Conservation (phyloP, 2,888 invertebrate genomes). For the Rhorus exstirpatorius region DNA sequence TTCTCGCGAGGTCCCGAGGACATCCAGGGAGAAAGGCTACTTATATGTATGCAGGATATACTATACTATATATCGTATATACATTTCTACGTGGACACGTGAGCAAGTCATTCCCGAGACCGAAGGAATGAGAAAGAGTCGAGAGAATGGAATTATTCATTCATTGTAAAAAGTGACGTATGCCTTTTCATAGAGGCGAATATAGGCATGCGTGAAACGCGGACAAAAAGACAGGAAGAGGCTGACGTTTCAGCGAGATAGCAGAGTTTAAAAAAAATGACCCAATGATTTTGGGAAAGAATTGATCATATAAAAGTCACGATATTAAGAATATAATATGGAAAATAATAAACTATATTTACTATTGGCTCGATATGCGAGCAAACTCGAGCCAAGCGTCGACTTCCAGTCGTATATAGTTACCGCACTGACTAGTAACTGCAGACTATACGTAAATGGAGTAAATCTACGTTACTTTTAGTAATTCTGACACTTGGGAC, state of each 20-base stretch:
- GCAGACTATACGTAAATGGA: no score
- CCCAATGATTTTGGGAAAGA: not conserved
- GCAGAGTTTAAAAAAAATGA: not conserved
- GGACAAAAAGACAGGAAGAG: constrained; percentile 50
- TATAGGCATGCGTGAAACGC: constrained; percentile 46
- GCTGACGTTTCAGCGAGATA: constrained; percentile 8
- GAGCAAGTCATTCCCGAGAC: constrained; percentile 62
- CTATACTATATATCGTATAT: constrained; percentile 36
- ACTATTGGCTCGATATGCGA: no score
- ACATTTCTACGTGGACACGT: constrained; percentile 57
- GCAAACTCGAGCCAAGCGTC: no score
- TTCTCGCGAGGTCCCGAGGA: constrained; percentile 59
- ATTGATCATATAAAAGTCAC: not conserved
- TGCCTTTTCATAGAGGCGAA: constrained; percentile 33
- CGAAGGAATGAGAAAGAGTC: constrained; percentile 18
- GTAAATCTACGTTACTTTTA: no score
- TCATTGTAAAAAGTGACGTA: constrained; percentile 58
- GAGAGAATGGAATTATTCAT: constrained; percentile 65
- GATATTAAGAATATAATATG: constrained; percentile 7
- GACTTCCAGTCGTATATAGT: no score
- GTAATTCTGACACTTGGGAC: no score
- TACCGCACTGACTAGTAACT: no score
- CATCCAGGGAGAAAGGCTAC: constrained; percentile 53
- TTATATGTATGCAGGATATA: constrained; percentile 14
- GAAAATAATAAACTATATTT: not conserved